Percentiles rank a stretch among this genome's conserved stretches.
These are phyloP conservation scores for Mercenaria mercenaria DNA, from an alignment of 1,140 invertebrate species.

Conservation along the genomic window DNA sequence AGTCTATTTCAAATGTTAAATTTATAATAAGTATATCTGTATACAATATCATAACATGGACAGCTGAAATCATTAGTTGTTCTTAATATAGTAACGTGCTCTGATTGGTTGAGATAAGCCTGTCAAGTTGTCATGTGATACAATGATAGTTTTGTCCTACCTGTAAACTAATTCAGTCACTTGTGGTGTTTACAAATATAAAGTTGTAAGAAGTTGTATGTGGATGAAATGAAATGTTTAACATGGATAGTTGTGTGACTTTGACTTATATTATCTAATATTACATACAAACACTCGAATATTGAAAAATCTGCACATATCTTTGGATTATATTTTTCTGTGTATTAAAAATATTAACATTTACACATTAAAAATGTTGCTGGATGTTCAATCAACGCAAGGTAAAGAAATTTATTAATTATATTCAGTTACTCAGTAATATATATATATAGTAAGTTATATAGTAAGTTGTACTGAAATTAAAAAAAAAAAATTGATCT, in stretches of 20 bases:
- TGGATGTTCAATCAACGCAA: constrained; percentile 43
- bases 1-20: too few species aligned
- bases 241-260: background rate
- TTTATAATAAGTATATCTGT: too few species aligned
- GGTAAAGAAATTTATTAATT: background rate
- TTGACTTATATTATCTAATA: background rate
- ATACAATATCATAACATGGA: too few species aligned
- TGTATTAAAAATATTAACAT: background rate
- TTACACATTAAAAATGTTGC: constrained; percentile 25
- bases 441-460: too few species aligned
- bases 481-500: too few species aligned
- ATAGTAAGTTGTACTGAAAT: too few species aligned
- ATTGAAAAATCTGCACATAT: constrained; percentile 2
- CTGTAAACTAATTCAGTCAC: constrained; percentile 22
- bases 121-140: constrained; percentile 61
- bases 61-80: too few species aligned
- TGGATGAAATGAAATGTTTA: background rate
- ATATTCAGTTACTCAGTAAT: background rate
- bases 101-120: constrained; percentile 56
- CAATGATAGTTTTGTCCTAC: constrained; percentile 11
- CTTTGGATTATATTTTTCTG: constrained; percentile 14
- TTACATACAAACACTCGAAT: background rate
- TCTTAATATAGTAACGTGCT: constrained; percentile 6
- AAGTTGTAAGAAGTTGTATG: background rate
- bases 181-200: background rate